Percentiles rank a stretch among this genome's conserved stretches.
These are phyloP conservation scores for Parasteatoda lunata DNA, from an alignment of 2,888 invertebrate species.

Conservation along the genomic window DNA sequence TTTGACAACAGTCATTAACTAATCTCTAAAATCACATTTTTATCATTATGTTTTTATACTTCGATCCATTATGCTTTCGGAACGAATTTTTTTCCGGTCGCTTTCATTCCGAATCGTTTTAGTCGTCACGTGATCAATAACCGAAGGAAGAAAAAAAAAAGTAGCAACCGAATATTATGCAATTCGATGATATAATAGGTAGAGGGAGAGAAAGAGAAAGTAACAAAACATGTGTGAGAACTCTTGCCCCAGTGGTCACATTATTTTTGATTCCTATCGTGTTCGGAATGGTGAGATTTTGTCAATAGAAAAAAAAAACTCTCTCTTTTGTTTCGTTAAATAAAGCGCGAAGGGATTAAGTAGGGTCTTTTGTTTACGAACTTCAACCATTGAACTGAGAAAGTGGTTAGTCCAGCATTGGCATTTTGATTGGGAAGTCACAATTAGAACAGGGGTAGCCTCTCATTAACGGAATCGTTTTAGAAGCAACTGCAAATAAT, in stretches of 20 bases:
- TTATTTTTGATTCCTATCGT: constrained; percentile 46
- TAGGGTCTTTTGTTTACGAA: constrained; percentile 43
- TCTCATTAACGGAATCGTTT: constrained; percentile 6
- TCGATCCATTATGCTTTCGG: constrained; percentile 8
- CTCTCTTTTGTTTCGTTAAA: constrained; percentile 48
- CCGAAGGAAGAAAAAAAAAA: constrained; percentile 31
- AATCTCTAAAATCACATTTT: constrained; percentile 26
- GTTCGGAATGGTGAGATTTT: constrained; percentile 33
- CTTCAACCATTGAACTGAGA: constrained; percentile 52
- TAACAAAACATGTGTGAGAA: constrained; percentile 45
- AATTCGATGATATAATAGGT: constrained; percentile 44
- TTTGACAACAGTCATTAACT: constrained; percentile 24
- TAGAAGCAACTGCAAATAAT: constrained; percentile 1
- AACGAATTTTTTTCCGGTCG: constrained; percentile 7
- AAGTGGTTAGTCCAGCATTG: constrained; percentile 52
- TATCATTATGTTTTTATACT: constrained; percentile 41
- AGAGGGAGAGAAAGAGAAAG: constrained; percentile 32
- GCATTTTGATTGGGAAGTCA: constrained; percentile 49
- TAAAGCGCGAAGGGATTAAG: constrained; percentile 41
- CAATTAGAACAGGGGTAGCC: constrained; percentile 25
- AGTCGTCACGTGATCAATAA: constrained; percentile 30
- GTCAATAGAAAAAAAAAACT: constrained; percentile 22
- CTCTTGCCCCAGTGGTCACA: constrained; percentile 50
- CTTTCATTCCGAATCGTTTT: constrained; percentile 21
- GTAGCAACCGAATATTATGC: constrained; percentile 26